A percentile compares a stretch with the other conserved stretches of the same genome.
Evolutionary conservation across 2,888 invertebrate species (phyloP).

Genomic region (Latheticus oryzae): DNA sequence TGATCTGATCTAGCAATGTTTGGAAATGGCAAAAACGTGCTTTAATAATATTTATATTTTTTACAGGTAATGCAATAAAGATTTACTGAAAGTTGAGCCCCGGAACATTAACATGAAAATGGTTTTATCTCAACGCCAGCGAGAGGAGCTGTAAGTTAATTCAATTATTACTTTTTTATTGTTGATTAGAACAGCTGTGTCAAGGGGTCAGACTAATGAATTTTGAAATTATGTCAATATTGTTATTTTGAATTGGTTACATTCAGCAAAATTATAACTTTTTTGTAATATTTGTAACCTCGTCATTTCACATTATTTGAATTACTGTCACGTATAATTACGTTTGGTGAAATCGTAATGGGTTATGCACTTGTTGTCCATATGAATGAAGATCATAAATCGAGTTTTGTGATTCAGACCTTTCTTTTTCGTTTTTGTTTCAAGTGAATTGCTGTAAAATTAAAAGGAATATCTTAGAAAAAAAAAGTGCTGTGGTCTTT

Average conservation of each 20-base stretch:
- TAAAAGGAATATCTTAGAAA: no score
- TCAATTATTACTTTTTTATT: conserved; percentile 14
- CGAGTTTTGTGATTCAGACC: no score
- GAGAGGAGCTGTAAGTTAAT: conserved; percentile 99
- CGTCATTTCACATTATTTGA: neutral
- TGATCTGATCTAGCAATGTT: no score
- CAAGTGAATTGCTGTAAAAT: no score
- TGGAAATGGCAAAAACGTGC: conserved; percentile 19
- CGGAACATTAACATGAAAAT: conserved; percentile 86
- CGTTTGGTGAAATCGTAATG: conserved; percentile 8
- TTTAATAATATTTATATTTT: no score
- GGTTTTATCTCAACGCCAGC: conserved; percentile 99
- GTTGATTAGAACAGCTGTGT: no score
- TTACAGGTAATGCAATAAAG: conserved; percentile 62
- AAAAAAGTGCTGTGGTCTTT: no score
- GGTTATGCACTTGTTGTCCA: neutral
- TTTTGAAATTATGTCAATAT: no score
- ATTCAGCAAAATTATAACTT: no score
- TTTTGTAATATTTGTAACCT: neutral
- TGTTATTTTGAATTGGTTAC: no score
- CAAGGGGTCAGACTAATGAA: no score
- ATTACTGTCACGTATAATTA: conserved; percentile 2
- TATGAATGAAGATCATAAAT: neutral
- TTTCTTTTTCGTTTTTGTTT: no score
- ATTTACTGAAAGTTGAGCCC: conserved; percentile 56